Evolutionary conservation across 2,888 invertebrate genomes (phyloP).

Genomic region (Tetragnatha montana): DNA sequence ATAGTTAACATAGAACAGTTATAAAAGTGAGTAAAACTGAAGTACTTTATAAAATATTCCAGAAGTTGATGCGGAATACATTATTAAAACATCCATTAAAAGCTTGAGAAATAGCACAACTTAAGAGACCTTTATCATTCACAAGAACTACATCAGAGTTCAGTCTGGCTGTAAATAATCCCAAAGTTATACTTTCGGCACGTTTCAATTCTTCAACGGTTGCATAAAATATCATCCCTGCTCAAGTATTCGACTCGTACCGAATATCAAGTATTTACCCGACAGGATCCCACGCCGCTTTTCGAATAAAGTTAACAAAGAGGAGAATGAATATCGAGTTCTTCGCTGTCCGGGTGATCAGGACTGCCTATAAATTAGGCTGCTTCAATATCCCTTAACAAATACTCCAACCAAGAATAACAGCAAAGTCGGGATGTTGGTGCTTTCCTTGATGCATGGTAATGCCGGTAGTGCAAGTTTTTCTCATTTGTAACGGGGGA

Average conservation of each 20-base stretch:
- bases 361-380: slow-evolving; percentile 33
- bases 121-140: too few relatives aligned
- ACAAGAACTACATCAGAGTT: too few relatives aligned
- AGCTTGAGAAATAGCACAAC: too few relatives aligned
- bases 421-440: not conserved
- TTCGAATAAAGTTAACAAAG: slow-evolving; percentile 29
- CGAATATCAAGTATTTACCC: slow-evolving; percentile 31
- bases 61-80: too few relatives aligned
- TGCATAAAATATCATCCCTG: not conserved
- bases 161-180: not conserved
- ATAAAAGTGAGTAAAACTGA: too few relatives aligned
- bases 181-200: not conserved
- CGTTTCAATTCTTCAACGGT: not conserved
- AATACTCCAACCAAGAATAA: not conserved
- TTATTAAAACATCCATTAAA: too few relatives aligned
- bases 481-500: slow-evolving; percentile 26
- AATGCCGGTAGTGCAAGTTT: slow-evolving; percentile 3
- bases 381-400: slow-evolving; percentile 4
- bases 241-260: not conserved
- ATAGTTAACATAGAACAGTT: too few relatives aligned
- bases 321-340: slow-evolving; percentile 4
- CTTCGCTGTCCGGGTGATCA: slow-evolving; percentile 13
- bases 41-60: too few relatives aligned
- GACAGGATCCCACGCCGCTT: slow-evolving; percentile 29
- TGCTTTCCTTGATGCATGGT: slow-evolving; percentile 22